Evolutionary conservation across 1,140 invertebrate genomes (phyloP).

Genomic region (Papilio glaucus): DNA sequence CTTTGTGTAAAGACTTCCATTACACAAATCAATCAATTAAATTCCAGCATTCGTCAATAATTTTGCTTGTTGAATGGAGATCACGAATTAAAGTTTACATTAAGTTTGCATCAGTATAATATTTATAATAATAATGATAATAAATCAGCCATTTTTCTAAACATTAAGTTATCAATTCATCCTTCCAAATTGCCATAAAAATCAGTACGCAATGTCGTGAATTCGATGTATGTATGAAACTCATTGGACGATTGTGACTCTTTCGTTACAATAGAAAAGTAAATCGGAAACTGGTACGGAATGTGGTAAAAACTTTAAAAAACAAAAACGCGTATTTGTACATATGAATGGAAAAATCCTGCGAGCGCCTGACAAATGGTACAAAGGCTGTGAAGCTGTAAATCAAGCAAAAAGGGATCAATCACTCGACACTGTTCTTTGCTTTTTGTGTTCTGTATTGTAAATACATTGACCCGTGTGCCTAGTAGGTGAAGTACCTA

Average conservation of each 20-base stretch:
- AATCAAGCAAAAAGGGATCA: conserved; percentile 26
- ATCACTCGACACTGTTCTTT: conserved; percentile 14
- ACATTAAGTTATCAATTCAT: too few species aligned
- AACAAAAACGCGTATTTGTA: conserved; percentile 12
- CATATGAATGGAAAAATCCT: conserved; percentile 22
- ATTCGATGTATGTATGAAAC: too few species aligned
- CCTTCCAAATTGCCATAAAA: too few species aligned
- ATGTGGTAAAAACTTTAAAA: neutral
- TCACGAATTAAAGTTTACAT: neutral
- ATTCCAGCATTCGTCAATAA: neutral
- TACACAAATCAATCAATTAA: conserved; percentile 19
- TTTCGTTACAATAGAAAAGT: neutral
- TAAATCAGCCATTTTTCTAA: too few species aligned
- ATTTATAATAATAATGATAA: too few species aligned
- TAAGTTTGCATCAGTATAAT: too few species aligned
- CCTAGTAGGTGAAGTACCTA: neutral
- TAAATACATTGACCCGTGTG: neutral
- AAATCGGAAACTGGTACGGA: neutral
- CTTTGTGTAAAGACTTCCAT: neutral
- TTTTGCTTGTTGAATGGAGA: neutral
- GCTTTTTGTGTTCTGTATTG: conserved; percentile 14
- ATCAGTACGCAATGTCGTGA: too few species aligned
- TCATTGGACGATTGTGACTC: neutral
- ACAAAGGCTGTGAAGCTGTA: conserved; percentile 24
- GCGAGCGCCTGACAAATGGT: conserved; percentile 20